Base-by-base conservation (phyloP, 2,113 vertebrate species). In the Forbesichthys papilliferus region DNA sequence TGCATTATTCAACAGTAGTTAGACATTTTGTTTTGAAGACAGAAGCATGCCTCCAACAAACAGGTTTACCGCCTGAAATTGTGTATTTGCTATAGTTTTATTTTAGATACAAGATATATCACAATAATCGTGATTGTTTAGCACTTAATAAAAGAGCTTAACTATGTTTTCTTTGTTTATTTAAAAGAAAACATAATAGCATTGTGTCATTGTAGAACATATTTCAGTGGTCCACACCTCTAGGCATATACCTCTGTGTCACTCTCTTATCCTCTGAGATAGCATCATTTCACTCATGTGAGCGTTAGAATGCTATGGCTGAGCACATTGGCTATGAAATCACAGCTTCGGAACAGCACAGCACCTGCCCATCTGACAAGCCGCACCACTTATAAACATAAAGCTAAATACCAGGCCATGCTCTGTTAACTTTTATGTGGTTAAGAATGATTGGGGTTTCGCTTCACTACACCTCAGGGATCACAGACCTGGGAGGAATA, bases 371-470 rank as follows among this genome's bases (percentile, higher is more conserved):
- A 75, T 84, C 77, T 83, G 89, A 89, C 88, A 78, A 79, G 86
- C 77, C 86, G 54, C 66, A 81, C 86, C 85, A 80, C 79, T 83
- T 85, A 92, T 87, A 91, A 92, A 92, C 89, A 91, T 90, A 87
- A 91, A 90, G 85, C 87, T 91, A 92, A 93, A 92, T 91, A 91
- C 86, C 89, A 91, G 85, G 89, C 82, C 83, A 86, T 76, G 90
- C 85, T 91, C 90, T 89, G 90, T 91, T 92, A 92, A 89, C 89
- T 90, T 90, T 91, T 88, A 91, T 90, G 89, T 84, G 84, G 82
- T 79, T 88, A 83, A 83, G 86, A 90, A 90, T 91, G 87, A 93
- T 92, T 91, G 88, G 85, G 72, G 80, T 89, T 86, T 87, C 86
- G 89, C 90, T 88, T 88, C 87, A 76, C 85, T 83, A 87, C 89